A percentile compares a stretch with the other conserved stretches of the same genome.
phyloP scores from a whole-genome alignment of 2,888 invertebrate species.

The Crossocerus cetratus region DNA sequence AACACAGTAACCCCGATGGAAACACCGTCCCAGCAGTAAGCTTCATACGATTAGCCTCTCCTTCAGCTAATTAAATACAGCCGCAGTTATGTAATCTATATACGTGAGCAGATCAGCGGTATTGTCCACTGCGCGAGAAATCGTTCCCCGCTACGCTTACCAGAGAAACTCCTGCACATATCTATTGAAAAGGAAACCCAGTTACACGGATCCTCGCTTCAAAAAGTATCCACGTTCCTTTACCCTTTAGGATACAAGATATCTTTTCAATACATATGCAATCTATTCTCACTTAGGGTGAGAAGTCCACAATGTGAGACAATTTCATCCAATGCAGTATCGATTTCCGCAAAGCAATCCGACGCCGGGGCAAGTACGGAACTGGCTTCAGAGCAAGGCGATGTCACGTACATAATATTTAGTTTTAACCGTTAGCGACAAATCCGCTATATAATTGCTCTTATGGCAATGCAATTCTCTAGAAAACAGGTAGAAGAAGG shows the following conservation, averaged over 20 bases:
- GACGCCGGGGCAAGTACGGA: no score
- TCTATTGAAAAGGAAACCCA: conserved; percentile 57
- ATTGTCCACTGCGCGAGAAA: conserved; percentile 4
- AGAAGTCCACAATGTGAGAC: neutral
- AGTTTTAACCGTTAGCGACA: no score
- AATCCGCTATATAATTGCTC: no score
- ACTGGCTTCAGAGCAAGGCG: no score
- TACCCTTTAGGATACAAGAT: neutral
- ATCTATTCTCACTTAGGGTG: neutral
- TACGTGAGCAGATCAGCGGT: conserved; percentile 27
- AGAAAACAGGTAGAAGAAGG: no score
- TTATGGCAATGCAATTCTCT: no score
- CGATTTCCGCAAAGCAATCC: no score
- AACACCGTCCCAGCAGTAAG: conserved; percentile 60
- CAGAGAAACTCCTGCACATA: conserved; percentile 37
- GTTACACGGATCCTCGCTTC: conserved; percentile 69
- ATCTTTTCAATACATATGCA: no score
- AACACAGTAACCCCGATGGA: conserved; percentile 63
- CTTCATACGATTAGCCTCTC: neutral
- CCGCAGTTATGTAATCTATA: neutral
- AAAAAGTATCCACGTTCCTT: conserved; percentile 60
- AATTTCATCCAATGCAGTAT: no score
- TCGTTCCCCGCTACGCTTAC: no score
- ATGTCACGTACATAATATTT: no score
- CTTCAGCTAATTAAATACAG: neutral